Evolutionary conservation across 2,113 vertebrate genomes (phyloP).

Genomic region (Archilochus colubris): DNA sequence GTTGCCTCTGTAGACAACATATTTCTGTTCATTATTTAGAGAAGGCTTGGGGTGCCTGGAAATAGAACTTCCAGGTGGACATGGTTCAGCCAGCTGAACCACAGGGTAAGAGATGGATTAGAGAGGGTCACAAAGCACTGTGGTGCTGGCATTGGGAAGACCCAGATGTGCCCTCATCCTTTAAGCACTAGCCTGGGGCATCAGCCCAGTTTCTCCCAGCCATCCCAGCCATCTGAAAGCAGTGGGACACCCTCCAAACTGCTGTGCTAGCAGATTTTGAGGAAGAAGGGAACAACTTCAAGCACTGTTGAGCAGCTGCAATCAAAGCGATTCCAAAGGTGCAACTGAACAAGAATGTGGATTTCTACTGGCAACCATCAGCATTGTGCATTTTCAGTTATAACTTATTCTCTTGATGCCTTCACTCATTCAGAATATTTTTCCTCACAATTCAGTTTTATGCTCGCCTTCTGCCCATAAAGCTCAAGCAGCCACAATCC

Average conservation of each 20-base stretch:
- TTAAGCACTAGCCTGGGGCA: fast-evolving
- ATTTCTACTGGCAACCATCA: neutral
- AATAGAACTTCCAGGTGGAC: neutral
- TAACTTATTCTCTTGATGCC: neutral
- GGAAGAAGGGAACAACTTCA: neutral
- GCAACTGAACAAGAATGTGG: neutral
- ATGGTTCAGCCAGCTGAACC: neutral
- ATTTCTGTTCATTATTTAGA: neutral
- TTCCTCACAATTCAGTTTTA: neutral
- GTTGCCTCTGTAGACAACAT: neutral
- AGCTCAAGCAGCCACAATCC: neutral
- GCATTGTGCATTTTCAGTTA: neutral
- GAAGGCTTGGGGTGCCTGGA: neutral
- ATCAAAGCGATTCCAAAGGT: neutral
- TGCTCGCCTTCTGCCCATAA: neutral
- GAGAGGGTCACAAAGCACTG: fast-evolving
- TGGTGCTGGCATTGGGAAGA: fast-evolving
- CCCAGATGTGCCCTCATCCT: neutral
- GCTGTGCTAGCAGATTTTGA: neutral
- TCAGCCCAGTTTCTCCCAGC: neutral
- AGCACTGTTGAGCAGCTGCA: fast-evolving
- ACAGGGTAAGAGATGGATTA: neutral
- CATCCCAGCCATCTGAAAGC: neutral
- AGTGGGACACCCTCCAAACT: neutral
- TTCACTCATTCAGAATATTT: neutral